A percentile compares a stretch with the other conserved stretches of the same genome.
These are phyloP conservation scores for Myotis brandtii DNA, from an alignment of 2,113 vertebrate species.

Conservation along the genomic window DNA sequence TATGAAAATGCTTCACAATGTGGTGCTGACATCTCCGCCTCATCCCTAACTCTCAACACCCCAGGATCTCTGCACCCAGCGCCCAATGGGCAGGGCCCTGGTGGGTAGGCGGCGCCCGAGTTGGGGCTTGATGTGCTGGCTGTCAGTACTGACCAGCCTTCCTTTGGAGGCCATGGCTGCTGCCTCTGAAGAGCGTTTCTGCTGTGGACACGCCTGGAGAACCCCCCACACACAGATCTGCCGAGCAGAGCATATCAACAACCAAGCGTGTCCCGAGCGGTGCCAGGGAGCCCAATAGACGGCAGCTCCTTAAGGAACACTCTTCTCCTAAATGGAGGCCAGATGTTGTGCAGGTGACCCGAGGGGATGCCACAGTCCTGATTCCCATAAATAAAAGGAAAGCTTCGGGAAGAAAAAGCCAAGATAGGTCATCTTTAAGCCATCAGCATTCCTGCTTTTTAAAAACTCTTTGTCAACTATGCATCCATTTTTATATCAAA, in stretches of 20 bases:
- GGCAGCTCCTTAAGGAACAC: slow-evolving; percentile 70
- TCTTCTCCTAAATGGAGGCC: slow-evolving; percentile 78
- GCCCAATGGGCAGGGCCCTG: neutral
- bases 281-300: slow-evolving; percentile 72
- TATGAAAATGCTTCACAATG: neutral
- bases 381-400: slow-evolving; percentile 80
- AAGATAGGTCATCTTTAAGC: slow-evolving; percentile 62
- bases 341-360: slow-evolving; percentile 85
- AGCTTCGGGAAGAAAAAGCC: slow-evolving; percentile 64
- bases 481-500: neutral
- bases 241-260: slow-evolving; percentile 50
- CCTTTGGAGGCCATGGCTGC: fast-evolving
- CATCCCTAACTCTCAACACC: no score
- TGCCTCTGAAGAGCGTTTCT: neutral
- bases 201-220: neutral
- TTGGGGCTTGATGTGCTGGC: neutral
- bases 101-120: neutral
- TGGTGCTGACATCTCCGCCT: no score
- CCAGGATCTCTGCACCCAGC: no score
- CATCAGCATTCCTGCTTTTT: slow-evolving; percentile 78
- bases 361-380: slow-evolving; percentile 74
- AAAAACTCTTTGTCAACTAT: slow-evolving; percentile 78
- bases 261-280: slow-evolving; percentile 62
- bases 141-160: fast-evolving
- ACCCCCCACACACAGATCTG: slow-evolving; percentile 42